Evolutionary conservation across 2,888 invertebrate genomes (phyloP).

Genomic region (Venustoraphidia nigricollis): DNA sequence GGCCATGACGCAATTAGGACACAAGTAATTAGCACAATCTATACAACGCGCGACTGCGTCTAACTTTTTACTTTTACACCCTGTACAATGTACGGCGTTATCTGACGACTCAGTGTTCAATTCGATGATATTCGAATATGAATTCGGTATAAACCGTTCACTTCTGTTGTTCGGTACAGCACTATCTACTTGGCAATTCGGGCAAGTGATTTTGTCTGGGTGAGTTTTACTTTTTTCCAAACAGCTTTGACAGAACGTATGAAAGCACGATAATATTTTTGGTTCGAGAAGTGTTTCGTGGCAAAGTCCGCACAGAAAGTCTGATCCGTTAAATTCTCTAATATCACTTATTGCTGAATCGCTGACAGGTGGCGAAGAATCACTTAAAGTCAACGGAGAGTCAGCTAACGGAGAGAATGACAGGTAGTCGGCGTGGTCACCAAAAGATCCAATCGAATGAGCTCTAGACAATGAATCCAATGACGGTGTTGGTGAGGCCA

Average conservation of each 20-base stretch:
- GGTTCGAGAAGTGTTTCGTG: constrained; percentile 59
- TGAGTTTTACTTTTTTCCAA: constrained; percentile 56
- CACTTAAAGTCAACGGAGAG: constrained; percentile 69
- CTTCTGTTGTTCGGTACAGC: constrained; percentile 12
- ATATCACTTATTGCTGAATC: constrained; percentile 70
- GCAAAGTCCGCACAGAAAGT: constrained; percentile 48
- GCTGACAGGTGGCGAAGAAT: constrained; percentile 74
- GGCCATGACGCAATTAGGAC: constrained; percentile 95
- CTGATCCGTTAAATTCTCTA: constrained; percentile 30
- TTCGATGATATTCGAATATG: constrained; percentile 20
- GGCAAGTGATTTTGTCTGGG: constrained; percentile 60
- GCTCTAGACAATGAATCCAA: constrained; percentile 75
- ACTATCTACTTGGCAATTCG: constrained; percentile 38
- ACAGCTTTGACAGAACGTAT: constrained; percentile 72
- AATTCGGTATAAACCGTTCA: constrained; percentile 23
- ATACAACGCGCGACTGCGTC: constrained; percentile 92
- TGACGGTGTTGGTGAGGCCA: constrained; percentile 87
- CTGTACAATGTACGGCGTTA: constrained; percentile 67
- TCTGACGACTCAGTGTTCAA: constrained; percentile 26
- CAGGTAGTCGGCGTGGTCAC: constrained; percentile 64
- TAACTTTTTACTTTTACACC: constrained; percentile 89
- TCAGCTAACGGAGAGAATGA: constrained; percentile 39
- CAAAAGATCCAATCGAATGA: constrained; percentile 79
- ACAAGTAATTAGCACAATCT: constrained; percentile 91
- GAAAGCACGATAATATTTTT: constrained; percentile 65